These are phyloP conservation scores for Galeopsomyia nigrocyanea DNA, from an alignment of 2,888 invertebrate genomes.

Conservation along the genomic window DNA sequence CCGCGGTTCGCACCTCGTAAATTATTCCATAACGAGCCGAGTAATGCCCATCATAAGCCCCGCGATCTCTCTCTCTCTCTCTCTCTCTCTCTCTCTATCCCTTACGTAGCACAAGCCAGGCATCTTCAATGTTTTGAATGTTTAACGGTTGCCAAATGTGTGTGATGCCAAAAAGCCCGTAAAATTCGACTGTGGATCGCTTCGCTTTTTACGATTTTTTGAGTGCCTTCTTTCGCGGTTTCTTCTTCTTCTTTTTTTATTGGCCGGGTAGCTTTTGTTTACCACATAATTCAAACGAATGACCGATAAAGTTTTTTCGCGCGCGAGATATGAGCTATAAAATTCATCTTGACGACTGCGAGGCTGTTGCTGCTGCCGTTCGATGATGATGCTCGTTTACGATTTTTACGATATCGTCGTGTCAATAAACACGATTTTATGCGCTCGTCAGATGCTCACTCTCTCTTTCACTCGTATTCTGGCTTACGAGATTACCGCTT, in stretches of 20 bases:
- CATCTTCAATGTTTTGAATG: constrained; percentile 45
- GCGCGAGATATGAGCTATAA: constrained; percentile 37
- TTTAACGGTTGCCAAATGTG: constrained; percentile 39
- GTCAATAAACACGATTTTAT: constrained; percentile 34
- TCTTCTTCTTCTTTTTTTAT: constrained; percentile 3
- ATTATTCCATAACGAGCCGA: constrained; percentile 68
- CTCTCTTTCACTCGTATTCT: too few relatives aligned
- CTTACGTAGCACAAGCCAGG: not conserved
- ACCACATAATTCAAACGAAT: constrained; percentile 40
- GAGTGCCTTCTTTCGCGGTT: constrained; percentile 17
- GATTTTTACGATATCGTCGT: constrained; percentile 32
- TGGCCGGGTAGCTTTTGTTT: constrained; percentile 41
- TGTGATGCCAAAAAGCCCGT: not conserved
- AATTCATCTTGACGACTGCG: constrained; percentile 28
- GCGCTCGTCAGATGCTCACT: not conserved
- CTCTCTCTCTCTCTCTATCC: not conserved
- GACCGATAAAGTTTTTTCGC: constrained; percentile 35
- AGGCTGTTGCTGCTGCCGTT: constrained; percentile 1
- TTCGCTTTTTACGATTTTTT: constrained; percentile 44
- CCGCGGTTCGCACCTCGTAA: constrained; percentile 69
- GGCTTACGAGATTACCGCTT: too few relatives aligned
- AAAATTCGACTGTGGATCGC: constrained; percentile 2
- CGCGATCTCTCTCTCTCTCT: not conserved
- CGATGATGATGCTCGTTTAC: constrained; percentile 29
- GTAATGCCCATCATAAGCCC: constrained; percentile 64